A percentile compares a stretch with the other conserved stretches of the same genome.
Conservation (phyloP, 2,888 invertebrate genomes). For the Lasioglossum leucozonium region DNA sequence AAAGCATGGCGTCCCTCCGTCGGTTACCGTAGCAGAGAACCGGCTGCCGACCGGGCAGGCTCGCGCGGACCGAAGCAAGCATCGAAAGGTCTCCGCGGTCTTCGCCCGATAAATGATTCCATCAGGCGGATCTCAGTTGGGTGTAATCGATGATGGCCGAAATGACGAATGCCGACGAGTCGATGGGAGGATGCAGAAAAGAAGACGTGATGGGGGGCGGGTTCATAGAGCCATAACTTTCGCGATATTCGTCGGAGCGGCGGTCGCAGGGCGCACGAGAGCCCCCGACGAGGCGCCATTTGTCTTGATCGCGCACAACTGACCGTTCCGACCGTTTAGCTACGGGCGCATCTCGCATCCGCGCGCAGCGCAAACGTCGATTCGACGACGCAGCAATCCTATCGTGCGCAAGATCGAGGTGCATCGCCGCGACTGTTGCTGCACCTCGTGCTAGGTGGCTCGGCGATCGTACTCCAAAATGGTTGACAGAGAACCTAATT, state of each 20-base stretch:
- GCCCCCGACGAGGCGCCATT: constrained; percentile 26
- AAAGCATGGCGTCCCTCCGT: too few species aligned
- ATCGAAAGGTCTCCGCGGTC: neutral
- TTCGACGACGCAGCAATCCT: constrained; percentile 43
- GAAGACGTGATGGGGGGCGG: too few species aligned
- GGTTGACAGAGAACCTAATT: too few species aligned
- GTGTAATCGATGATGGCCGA: constrained; percentile 40
- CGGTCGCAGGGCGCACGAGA: constrained; percentile 8
- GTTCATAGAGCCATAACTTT: constrained; percentile 41
- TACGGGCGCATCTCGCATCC: constrained; percentile 37
- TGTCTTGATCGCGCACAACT: constrained; percentile 63
- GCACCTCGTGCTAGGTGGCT: constrained; percentile 30
- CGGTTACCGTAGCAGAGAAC: too few species aligned
- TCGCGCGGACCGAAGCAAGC: neutral
- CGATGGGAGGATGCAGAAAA: neutral
- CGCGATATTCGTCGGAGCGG: constrained; percentile 21
- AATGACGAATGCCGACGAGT: constrained; percentile 46
- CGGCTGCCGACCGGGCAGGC: neutral
- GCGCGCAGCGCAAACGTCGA: constrained; percentile 39
- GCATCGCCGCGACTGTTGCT: neutral
- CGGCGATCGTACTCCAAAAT: too few species aligned
- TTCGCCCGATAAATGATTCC: constrained; percentile 40
- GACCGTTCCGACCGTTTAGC: constrained; percentile 54
- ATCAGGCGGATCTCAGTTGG: constrained; percentile 12
- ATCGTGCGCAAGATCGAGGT: constrained; percentile 29